phyloP scores from a whole-genome alignment of 2,888 invertebrate species.

The Coelinius sp. region DNA sequence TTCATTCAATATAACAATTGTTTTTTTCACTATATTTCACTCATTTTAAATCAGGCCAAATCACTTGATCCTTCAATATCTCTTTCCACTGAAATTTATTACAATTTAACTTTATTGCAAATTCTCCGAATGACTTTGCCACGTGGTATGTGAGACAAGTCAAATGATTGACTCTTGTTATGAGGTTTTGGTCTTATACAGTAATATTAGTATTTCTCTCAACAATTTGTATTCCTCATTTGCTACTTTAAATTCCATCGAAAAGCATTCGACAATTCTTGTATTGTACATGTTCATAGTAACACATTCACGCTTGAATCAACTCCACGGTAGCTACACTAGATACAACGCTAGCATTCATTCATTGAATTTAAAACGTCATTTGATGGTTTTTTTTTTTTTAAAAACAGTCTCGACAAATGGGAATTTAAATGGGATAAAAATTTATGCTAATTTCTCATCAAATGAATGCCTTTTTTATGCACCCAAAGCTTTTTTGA shows the following conservation, averaged over 20 bases:
- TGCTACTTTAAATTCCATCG: background rate
- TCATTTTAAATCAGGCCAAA: background rate
- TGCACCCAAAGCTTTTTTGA: constrained; percentile 44
- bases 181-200: background rate
- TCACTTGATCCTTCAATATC: background rate
- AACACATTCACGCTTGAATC: constrained; percentile 11
- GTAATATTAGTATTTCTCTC: background rate
- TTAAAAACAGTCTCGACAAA: background rate
- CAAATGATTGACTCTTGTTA: background rate
- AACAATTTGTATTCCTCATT: constrained; percentile 26
- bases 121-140: constrained; percentile 6
- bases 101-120: background rate
- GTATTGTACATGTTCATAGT: background rate
- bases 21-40: background rate
- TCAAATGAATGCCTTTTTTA: background rate
- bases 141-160: background rate
- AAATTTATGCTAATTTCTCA: background rate
- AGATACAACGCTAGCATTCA: constrained; percentile 24
- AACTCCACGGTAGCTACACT: constrained; percentile 12
- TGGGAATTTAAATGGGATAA: background rate
- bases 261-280: background rate
- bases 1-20: background rate
- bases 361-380: constrained; percentile 16
- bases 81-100: background rate
- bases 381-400: background rate